A percentile compares a stretch with the other conserved stretches of the same genome.
Evolutionary conservation across 1,140 invertebrate species (phyloP).

Genomic region (Hirudo medicinalis): DNA sequence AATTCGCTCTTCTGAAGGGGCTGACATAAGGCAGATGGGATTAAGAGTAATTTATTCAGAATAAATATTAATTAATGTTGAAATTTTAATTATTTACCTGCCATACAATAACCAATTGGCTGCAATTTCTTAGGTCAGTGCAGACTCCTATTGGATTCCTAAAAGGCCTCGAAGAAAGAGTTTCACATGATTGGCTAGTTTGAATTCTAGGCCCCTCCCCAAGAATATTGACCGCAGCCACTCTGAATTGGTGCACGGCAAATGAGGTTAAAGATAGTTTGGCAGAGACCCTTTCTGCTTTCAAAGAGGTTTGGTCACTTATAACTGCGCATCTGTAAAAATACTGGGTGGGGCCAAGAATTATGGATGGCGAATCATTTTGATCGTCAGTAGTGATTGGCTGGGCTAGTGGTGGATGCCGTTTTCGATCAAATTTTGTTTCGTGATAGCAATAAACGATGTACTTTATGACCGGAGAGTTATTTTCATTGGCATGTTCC

Average conservation of each 20-base stretch:
- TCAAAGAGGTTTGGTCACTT: neutral
- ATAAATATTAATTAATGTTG: neutral
- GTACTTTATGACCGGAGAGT: slow-evolving; percentile 74
- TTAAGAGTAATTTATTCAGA: neutral
- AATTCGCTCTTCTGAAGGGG: slow-evolving; percentile 17
- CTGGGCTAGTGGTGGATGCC: slow-evolving; percentile 45
- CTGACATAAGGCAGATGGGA: slow-evolving; percentile 4
- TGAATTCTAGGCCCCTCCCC: slow-evolving; percentile 71
- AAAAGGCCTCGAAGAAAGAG: slow-evolving; percentile 70
- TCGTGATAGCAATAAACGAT: slow-evolving; percentile 83
- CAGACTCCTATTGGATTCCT: slow-evolving; percentile 89
- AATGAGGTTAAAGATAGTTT: slow-evolving; percentile 49
- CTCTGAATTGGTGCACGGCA: slow-evolving; percentile 91
- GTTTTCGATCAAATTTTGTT: slow-evolving; percentile 56
- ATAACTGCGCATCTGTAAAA: slow-evolving; percentile 1
- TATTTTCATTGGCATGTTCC: slow-evolving; percentile 78
- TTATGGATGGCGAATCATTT: neutral
- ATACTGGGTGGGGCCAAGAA: neutral
- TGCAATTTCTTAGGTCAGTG: slow-evolving; percentile 68
- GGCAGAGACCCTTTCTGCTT: neutral
- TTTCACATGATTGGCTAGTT: slow-evolving; percentile 62
- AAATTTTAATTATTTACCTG: slow-evolving; percentile 47
- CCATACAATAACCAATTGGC: slow-evolving; percentile 86
- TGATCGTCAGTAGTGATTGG: neutral
- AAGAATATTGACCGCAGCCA: slow-evolving; percentile 84